These are phyloP conservation scores for Xiphydria camelus DNA, from an alignment of 2,888 invertebrate genomes.

Conservation along the genomic window DNA sequence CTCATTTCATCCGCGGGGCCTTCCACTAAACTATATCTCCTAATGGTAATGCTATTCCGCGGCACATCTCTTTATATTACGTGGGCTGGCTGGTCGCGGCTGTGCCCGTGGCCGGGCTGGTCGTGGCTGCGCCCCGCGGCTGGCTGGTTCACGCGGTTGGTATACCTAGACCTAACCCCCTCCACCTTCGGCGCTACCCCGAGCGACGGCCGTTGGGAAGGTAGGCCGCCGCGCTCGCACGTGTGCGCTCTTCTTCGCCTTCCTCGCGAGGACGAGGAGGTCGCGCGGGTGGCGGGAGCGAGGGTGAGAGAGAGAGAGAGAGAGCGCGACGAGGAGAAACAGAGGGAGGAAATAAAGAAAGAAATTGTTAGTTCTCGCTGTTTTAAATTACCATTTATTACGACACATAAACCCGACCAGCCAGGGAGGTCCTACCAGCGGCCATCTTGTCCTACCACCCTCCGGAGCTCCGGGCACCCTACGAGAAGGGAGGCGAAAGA, in stretches of 20 bases:
- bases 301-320: not conserved
- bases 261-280: not conserved
- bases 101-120: not conserved
- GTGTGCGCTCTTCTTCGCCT: conserved; percentile 7
- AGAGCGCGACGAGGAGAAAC: conserved; percentile 17
- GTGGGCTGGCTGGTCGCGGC: conserved; percentile 37
- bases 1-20: conserved; percentile 57
- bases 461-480: conserved; percentile 1
- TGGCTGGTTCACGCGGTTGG: not conserved
- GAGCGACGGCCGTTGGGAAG: conserved; percentile 9
- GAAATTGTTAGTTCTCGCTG: conserved; percentile 59
- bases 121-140: not conserved
- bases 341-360: conserved; percentile 54
- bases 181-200: not conserved
- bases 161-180: conserved; percentile 1
- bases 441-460: conserved; percentile 52
- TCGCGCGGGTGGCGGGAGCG: conserved; percentile 2
- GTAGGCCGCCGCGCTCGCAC: conserved; percentile 17
- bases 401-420: conserved; percentile 54
- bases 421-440: conserved; percentile 41
- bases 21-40: conserved; percentile 57
- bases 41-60: conserved; percentile 57
- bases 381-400: conserved; percentile 59
- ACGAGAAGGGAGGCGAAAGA: conserved; percentile 17
- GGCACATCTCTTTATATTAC: conserved; percentile 57